Evolutionary conservation across 2,888 invertebrate species (phyloP).

Genomic region (Trichopria drosophilae): DNA sequence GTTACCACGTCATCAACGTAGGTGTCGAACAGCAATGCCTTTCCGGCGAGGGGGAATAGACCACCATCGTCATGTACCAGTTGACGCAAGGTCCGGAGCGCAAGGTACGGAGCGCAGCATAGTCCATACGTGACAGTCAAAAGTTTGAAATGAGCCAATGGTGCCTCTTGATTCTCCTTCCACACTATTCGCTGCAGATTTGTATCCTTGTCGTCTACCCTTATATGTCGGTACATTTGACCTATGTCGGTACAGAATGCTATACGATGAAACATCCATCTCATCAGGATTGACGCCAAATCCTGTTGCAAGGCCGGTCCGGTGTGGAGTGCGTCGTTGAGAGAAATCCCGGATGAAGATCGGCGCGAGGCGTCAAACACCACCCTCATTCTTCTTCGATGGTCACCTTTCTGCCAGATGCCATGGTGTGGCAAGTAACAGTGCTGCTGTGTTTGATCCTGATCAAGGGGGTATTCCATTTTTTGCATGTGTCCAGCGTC

Average conservation of each 20-base stretch:
- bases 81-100: not conserved
- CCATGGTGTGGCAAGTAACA: too few species aligned
- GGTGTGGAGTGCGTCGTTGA: not conserved
- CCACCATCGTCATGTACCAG: not conserved
- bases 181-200: conserved; percentile 1
- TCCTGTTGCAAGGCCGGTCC: not conserved
- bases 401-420: too few species aligned
- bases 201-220: too few species aligned
- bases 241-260: too few species aligned
- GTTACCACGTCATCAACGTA: conserved; percentile 2
- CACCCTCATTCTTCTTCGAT: too few species aligned
- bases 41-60: not conserved
- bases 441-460: too few species aligned
- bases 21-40: not conserved
- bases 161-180: not conserved
- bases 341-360: too few species aligned
- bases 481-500: too few species aligned
- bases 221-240: too few species aligned
- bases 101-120: not conserved
- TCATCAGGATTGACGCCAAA: not conserved
- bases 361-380: too few species aligned
- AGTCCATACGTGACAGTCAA: not conserved
- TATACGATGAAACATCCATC: not conserved
- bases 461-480: too few species aligned
- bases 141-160: not conserved